Base-by-base conservation (phyloP, 2,797 vertebrate genomes). In the Loris lydekkerianus region DNA sequence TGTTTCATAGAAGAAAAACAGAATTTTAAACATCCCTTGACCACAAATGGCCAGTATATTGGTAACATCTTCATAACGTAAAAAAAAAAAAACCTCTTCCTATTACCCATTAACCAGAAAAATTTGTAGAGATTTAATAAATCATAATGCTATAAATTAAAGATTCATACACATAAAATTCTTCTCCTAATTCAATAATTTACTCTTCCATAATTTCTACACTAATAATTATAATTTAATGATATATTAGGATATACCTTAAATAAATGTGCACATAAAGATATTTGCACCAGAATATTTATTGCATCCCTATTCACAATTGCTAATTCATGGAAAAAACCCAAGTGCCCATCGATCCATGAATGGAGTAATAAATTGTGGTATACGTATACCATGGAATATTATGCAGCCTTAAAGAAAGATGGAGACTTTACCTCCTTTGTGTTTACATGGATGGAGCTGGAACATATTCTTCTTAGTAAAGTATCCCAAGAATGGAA, bases 181-280 rank as follows among this genome's bases (percentile, higher is more conserved):
- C 40, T 40, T 70, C 49, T 78, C 31, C n/a, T 70, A 78, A 89
- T 96, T 70, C 21, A 77, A 37, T 31, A 85, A n/a, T 89, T 87
- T 84, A 25, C 1, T 81, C 97, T 65, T 77, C 63, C 73, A 58
- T 89, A 27, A 20, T 84, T 94, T 95, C 63, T 31, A 56, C 63
- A 37, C 20, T 67, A 93, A 77, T 76, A 86, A 67, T 69, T 34
- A 76, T 63, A 77, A 29, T 23, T 89, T 93, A 91, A 92, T 89
- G 43, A 20, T 10, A 91, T 23, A 88, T 84, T 37, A 96, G 23
- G 10, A 87, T 89, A 76, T 29, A 4, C 1, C 4, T 46, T 63
- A 80, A 60, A 5, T 65, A 56, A 13, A 29, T 76, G 34, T 93
- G 27, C 49, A 61, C 80, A 63, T 93, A 34, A 34, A 34, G 34